phyloP scores from a whole-genome alignment of 1,140 invertebrate species.

The Paracyclopina nana region DNA sequence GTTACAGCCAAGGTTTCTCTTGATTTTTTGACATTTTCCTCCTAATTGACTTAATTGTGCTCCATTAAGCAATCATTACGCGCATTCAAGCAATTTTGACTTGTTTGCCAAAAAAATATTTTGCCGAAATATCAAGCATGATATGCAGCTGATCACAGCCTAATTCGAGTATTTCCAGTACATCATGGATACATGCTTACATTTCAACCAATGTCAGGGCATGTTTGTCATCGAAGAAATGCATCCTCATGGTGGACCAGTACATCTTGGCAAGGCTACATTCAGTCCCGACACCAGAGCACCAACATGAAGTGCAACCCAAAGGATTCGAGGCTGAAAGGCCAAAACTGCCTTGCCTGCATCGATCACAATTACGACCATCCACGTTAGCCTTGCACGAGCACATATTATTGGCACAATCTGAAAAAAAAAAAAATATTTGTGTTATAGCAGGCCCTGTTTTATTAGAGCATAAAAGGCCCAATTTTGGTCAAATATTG shows the following conservation, averaged over 20 bases:
- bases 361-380: slow-evolving; percentile 53
- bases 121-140: too few relatives aligned
- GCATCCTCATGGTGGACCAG: slow-evolving; percentile 42
- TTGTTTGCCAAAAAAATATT: too few relatives aligned
- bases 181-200: slow-evolving; percentile 27
- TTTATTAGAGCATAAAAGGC: too few relatives aligned
- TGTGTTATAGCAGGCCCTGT: too few relatives aligned
- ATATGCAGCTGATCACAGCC: too few relatives aligned
- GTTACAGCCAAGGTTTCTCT: too few relatives aligned
- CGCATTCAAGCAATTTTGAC: too few relatives aligned
- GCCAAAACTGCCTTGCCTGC: slow-evolving; percentile 60
- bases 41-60: too few relatives aligned
- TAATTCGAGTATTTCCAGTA: too few relatives aligned
- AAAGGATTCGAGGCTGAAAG: slow-evolving; percentile 45
- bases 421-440: neutral
- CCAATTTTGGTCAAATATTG: too few relatives aligned
- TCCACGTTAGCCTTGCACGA: slow-evolving; percentile 41
- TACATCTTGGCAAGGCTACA: slow-evolving; percentile 45
- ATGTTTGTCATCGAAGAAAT: slow-evolving; percentile 35
- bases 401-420: neutral
- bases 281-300: slow-evolving; percentile 55
- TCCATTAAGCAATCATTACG: too few relatives aligned
- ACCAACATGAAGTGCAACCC: slow-evolving; percentile 77
- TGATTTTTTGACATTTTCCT: too few relatives aligned
- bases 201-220: slow-evolving; percentile 43